Conservation (phyloP, 1,140 invertebrate genomes). For the Steinernema feltiae region DNA sequence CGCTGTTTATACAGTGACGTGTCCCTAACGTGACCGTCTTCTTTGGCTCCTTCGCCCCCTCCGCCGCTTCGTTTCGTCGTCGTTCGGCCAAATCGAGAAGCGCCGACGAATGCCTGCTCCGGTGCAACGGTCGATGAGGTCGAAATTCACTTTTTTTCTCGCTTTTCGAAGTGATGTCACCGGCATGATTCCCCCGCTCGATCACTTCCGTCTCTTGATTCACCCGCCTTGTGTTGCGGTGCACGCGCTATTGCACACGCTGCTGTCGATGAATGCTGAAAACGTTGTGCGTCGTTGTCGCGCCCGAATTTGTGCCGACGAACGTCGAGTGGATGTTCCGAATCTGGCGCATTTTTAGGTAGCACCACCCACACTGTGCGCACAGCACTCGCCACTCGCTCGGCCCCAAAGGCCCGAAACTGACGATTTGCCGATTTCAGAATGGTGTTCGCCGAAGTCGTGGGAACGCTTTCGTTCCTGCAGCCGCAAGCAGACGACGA, state of each 20-base stretch:
- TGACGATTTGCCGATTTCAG: slow-evolving; percentile 18
- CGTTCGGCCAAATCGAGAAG: not conserved
- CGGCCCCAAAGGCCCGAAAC: not conserved
- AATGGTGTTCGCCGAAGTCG: slow-evolving; percentile 57
- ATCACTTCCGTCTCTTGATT: not conserved
- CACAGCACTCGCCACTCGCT: too few species aligned
- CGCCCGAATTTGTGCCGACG: not conserved
- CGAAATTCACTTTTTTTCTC: not conserved
- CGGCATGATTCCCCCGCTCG: not conserved
- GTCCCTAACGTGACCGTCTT: too few species aligned
- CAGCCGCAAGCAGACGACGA: slow-evolving; percentile 54
- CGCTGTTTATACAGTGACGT: not conserved
- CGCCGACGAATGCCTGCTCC: not conserved
- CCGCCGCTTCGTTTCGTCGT: not conserved
- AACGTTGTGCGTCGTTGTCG: not conserved
- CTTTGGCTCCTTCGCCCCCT: not conserved
- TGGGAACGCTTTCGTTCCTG: slow-evolving; percentile 54
- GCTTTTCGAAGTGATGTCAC: not conserved
- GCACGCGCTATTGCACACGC: not conserved
- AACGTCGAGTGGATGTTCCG: not conserved
- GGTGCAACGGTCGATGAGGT: not conserved
- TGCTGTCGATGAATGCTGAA: not conserved
- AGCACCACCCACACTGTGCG: too few species aligned
- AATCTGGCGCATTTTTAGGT: not conserved
- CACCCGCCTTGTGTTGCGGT: not conserved